These are phyloP conservation scores for Phasia obesa DNA, from an alignment of 2,888 invertebrate genomes.

Conservation along the genomic window DNA sequence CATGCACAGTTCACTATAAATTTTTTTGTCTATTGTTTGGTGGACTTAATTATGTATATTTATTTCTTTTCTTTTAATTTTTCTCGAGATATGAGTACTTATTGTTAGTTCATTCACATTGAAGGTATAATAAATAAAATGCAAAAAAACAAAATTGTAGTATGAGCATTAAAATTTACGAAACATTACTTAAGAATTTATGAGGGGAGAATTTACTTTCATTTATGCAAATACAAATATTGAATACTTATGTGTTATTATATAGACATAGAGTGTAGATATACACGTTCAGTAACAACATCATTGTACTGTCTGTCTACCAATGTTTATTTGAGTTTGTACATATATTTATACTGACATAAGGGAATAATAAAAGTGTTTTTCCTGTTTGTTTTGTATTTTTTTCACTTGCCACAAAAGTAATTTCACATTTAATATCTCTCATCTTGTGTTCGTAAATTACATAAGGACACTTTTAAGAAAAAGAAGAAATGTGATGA, in stretches of 20 bases:
- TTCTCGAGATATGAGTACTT: too few species aligned
- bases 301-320: conserved; percentile 48
- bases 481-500: conserved; percentile 51
- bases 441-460: conserved; percentile 66
- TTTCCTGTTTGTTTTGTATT: too few species aligned
- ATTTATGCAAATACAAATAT: conserved; percentile 27
- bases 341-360: conserved; percentile 6
- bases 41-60: too few species aligned
- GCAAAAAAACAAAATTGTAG: conserved; percentile 48
- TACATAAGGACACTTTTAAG: conserved; percentile 69
- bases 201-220: conserved; percentile 58
- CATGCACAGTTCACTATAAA: too few species aligned
- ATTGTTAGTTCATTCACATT: too few species aligned
- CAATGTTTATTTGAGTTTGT: conserved; percentile 64
- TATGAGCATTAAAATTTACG: conserved; percentile 51
- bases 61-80: too few species aligned
- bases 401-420: conserved; percentile 78
- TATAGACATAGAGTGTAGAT: too few species aligned
- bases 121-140: conserved; percentile 22
- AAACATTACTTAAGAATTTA: conserved; percentile 65
- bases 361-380: conserved; percentile 21
- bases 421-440: conserved; percentile 75
- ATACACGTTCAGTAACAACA: conserved; percentile 22
- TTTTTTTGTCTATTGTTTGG: too few species aligned
- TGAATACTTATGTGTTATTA: neutral